phyloP scores from a whole-genome alignment of 2,888 invertebrate species.

The Volucella inanis region DNA sequence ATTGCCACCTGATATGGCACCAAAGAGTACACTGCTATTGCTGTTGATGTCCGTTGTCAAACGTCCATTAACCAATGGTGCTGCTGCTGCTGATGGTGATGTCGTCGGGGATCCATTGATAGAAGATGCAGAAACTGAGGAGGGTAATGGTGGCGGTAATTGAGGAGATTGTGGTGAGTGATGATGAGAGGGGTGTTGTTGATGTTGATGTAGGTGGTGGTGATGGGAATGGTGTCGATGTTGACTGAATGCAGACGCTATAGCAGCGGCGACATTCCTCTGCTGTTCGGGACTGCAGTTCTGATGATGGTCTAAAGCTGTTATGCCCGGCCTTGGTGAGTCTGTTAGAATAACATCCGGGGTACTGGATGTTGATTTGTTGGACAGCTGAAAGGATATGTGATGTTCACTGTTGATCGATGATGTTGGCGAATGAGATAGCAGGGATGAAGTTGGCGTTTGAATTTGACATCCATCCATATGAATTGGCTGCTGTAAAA shows the following conservation, averaged over 20 bases:
- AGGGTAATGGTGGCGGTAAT: constrained; percentile 16
- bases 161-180: constrained; percentile 11
- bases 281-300: constrained; percentile 56
- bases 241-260: constrained; percentile 59
- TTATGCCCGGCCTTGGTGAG: constrained; percentile 46
- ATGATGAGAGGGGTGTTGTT: constrained; percentile 1
- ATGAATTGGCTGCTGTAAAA: constrained; percentile 26
- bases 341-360: constrained; percentile 53
- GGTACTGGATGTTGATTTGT: constrained; percentile 60
- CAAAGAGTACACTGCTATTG: constrained; percentile 38
- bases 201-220: constrained; percentile 18
- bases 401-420: constrained; percentile 64
- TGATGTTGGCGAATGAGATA: constrained; percentile 61
- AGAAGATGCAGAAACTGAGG: background rate
- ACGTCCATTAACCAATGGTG: constrained; percentile 33
- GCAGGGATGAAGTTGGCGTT: constrained; percentile 59
- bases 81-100: constrained; percentile 8
- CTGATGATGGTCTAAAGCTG: constrained; percentile 31
- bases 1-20: constrained; percentile 23
- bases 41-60: constrained; percentile 30
- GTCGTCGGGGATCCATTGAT: constrained; percentile 24
- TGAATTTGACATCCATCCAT: constrained; percentile 51
- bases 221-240: constrained; percentile 48
- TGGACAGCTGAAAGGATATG: constrained; percentile 48
- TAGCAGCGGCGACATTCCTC: constrained; percentile 56